Conservation (phyloP, 2,113 vertebrate genomes). For the Herpetotheres cachinnans region DNA sequence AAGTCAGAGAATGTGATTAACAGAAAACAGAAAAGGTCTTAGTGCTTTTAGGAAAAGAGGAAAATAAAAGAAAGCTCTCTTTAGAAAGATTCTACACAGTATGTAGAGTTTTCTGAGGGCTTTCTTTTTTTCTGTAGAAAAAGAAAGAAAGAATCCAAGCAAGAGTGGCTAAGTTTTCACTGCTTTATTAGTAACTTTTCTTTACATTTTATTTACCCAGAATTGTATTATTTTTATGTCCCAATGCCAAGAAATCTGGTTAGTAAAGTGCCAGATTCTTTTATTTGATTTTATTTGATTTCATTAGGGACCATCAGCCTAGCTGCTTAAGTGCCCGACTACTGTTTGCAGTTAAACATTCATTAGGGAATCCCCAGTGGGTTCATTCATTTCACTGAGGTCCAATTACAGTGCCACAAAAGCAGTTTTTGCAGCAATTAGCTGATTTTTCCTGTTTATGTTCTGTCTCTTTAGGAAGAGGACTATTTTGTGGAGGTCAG, state of each 20-base stretch:
- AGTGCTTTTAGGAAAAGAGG: not conserved
- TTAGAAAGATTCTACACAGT: not conserved
- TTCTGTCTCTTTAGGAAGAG: slow-evolving; percentile 89
- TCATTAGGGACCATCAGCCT: slow-evolving; percentile 83
- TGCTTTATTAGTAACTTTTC: slow-evolving; percentile 76
- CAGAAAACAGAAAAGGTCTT: not conserved
- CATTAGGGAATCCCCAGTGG: slow-evolving; percentile 91
- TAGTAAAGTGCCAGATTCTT: slow-evolving; percentile 88
- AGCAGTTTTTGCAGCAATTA: slow-evolving; percentile 91
- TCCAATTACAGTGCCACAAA: slow-evolving; percentile 92
- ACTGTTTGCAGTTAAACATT: slow-evolving; percentile 95
- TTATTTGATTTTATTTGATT: slow-evolving; percentile 94
- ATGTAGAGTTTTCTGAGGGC: not conserved
- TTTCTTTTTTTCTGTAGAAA: not conserved
- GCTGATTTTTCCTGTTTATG: slow-evolving; percentile 97
- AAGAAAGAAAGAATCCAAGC: not conserved
- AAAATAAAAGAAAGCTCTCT: not conserved
- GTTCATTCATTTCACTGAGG: slow-evolving; percentile 92
- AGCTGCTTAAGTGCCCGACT: slow-evolving; percentile 82
- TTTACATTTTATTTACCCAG: slow-evolving; percentile 75
- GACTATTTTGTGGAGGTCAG: slow-evolving; percentile 86
- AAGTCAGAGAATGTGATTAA: not conserved
- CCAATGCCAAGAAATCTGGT: slow-evolving; percentile 83
- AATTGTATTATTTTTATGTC: slow-evolving; percentile 77
- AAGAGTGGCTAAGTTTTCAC: slow-evolving; percentile 50